Percentiles rank a stretch among this genome's conserved stretches.
Evolutionary conservation across 2,888 invertebrate species (phyloP).

Genomic region (Callinectes sapidus): DNA sequence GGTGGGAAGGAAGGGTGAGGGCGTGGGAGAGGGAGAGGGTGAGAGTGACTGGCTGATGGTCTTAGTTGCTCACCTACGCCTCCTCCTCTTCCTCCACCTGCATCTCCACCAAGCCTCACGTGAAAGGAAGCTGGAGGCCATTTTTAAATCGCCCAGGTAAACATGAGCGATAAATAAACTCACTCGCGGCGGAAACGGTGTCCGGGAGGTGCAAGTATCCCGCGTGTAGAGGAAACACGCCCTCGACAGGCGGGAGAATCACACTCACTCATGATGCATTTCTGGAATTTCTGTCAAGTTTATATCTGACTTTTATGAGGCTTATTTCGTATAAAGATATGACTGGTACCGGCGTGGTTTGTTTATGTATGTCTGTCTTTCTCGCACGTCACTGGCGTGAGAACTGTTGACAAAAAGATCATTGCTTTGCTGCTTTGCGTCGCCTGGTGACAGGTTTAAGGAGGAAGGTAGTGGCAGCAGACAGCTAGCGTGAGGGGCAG

Average conservation of each 20-base stretch:
- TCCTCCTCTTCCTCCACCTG: not conserved
- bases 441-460: not conserved
- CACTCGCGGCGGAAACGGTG: not conserved
- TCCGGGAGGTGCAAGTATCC: not conserved
- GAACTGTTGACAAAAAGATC: not conserved
- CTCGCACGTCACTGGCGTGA: not conserved
- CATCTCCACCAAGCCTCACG: not conserved
- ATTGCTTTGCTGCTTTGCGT: not conserved
- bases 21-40: not conserved
- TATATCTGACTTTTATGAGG: not conserved
- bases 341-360: not conserved
- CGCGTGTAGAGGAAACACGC: not conserved
- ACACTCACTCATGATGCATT: not conserved
- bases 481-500: not conserved
- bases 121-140: conserved; percentile 13
- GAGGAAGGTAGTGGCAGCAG: not conserved
- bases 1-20: not conserved
- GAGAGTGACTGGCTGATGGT: not conserved
- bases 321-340: not conserved
- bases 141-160: not conserved
- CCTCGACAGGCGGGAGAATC: not conserved
- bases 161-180: conserved; percentile 28
- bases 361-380: not conserved
- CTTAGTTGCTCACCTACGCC: not conserved
- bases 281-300: not conserved